These are phyloP conservation scores for Myripristis jacobus DNA, from an alignment of 2,797 vertebrate species.

Conservation along the genomic window DNA sequence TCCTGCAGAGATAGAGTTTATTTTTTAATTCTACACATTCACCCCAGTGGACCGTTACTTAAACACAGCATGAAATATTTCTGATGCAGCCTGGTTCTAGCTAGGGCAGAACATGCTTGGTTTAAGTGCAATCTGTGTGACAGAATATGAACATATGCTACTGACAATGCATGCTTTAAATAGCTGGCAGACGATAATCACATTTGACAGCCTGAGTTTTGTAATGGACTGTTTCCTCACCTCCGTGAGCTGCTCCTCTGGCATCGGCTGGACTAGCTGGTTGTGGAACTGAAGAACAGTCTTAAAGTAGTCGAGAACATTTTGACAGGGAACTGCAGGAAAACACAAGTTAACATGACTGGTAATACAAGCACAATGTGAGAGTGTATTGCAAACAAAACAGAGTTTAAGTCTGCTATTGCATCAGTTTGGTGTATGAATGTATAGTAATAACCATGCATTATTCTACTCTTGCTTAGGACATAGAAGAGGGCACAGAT, in stretches of 20 bases:
- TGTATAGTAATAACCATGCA: not conserved
- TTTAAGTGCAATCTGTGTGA: not conserved
- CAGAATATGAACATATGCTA: conserved; percentile 2
- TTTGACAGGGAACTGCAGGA: conserved; percentile 93
- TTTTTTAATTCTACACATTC: conserved; percentile 34
- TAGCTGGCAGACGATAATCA: not conserved
- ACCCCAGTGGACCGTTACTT: conserved; percentile 13
- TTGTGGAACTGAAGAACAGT: conserved; percentile 95
- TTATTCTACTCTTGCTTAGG: not conserved
- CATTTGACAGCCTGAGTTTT: not conserved
- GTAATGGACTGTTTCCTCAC: conserved; percentile 75
- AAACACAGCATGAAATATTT: not conserved
- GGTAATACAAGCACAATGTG: not conserved
- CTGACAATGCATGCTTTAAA: conserved; percentile 6
- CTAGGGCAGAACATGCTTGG: not conserved
- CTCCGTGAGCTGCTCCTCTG: conserved; percentile 93
- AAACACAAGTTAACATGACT: conserved; percentile 60
- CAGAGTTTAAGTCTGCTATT: not conserved
- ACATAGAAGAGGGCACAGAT: too few species aligned
- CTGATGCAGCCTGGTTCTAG: not conserved
- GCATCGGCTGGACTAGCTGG: conserved; percentile 90
- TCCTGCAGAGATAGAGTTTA: conserved; percentile 69
- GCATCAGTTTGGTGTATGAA: conserved; percentile 2
- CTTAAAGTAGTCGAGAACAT: conserved; percentile 96
- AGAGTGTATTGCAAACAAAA: not conserved